Evolutionary conservation across 2,888 invertebrate species (phyloP).

Genomic region (Drosophila affinis): DNA sequence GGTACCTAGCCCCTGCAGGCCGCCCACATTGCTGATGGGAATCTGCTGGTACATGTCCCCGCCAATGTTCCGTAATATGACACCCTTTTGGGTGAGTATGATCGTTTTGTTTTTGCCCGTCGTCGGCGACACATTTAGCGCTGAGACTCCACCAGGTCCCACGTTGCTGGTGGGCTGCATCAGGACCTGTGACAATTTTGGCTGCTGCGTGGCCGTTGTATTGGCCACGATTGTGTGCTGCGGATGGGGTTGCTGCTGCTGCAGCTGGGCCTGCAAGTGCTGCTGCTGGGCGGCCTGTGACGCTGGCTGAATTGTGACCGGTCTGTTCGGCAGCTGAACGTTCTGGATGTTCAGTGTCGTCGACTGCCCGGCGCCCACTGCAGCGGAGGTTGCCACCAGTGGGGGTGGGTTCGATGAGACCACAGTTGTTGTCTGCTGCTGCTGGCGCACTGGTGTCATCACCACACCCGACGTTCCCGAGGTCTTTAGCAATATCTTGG

Average conservation of each 20-base stretch:
- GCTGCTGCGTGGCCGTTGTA: constrained; percentile 82
- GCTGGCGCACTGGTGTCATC: constrained; percentile 79
- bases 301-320: constrained; percentile 83
- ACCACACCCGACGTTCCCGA: constrained; percentile 82
- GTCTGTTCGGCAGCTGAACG: constrained; percentile 83
- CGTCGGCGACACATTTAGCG: constrained; percentile 73
- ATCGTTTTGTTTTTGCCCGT: constrained; percentile 82
- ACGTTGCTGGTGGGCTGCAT: constrained; percentile 79
- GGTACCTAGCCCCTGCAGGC: constrained; percentile 77
- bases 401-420: constrained; percentile 82
- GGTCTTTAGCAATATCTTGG: constrained; percentile 83
- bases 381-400: constrained; percentile 80
- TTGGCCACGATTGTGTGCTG: constrained; percentile 83
- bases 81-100: constrained; percentile 83
- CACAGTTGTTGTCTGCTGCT: constrained; percentile 64
- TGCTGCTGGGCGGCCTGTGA: constrained; percentile 83
- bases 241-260: constrained; percentile 82
- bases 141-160: constrained; percentile 44
- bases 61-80: constrained; percentile 83
- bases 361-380: constrained; percentile 64
- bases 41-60: constrained; percentile 84
- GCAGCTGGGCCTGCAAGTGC: constrained; percentile 82
- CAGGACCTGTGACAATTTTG: constrained; percentile 83
- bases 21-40: constrained; percentile 83
- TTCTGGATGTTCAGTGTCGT: constrained; percentile 83